phyloP scores from a whole-genome alignment of 2,113 vertebrate species.

The Vidua chalybeata region DNA sequence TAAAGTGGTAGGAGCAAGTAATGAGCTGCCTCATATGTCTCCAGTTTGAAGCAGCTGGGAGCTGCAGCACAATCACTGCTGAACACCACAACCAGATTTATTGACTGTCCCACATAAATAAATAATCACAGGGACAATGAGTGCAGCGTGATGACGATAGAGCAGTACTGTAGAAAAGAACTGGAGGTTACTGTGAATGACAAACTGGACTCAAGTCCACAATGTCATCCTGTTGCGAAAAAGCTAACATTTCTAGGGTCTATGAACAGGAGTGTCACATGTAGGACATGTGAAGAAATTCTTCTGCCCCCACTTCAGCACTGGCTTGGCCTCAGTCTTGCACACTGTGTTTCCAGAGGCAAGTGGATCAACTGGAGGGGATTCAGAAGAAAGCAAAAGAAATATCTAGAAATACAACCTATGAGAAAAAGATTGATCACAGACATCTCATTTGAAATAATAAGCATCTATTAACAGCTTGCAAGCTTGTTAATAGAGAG shows the following conservation, averaged over 20 bases:
- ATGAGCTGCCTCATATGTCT: neutral
- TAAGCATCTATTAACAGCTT: neutral
- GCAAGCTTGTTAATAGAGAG: neutral
- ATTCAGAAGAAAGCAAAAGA: slow-evolving; percentile 28
- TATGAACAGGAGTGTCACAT: slow-evolving; percentile 32
- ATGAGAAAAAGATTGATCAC: neutral
- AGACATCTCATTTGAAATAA: neutral
- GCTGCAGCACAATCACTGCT: neutral
- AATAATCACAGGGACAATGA: slow-evolving; percentile 47
- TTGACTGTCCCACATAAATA: slow-evolving; percentile 35
- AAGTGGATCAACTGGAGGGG: neutral
- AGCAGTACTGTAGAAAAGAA: neutral
- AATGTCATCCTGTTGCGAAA: slow-evolving; percentile 55
- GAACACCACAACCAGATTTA: neutral
- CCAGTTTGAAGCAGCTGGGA: neutral
- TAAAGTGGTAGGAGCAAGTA: neutral
- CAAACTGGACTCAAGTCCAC: slow-evolving; percentile 52
- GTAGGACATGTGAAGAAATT: slow-evolving; percentile 14
- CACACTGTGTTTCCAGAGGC: neutral
- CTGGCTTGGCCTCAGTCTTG: neutral
- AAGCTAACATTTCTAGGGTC: slow-evolving; percentile 49
- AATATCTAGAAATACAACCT: slow-evolving; percentile 2
- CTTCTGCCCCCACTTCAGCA: neutral
- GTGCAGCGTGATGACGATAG: neutral
- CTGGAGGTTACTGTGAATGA: slow-evolving; percentile 30